Percentiles rank a stretch among this genome's conserved stretches.
These are phyloP conservation scores for Trochalopteron elliotii DNA, from an alignment of 2,113 vertebrate genomes.

Conservation along the genomic window DNA sequence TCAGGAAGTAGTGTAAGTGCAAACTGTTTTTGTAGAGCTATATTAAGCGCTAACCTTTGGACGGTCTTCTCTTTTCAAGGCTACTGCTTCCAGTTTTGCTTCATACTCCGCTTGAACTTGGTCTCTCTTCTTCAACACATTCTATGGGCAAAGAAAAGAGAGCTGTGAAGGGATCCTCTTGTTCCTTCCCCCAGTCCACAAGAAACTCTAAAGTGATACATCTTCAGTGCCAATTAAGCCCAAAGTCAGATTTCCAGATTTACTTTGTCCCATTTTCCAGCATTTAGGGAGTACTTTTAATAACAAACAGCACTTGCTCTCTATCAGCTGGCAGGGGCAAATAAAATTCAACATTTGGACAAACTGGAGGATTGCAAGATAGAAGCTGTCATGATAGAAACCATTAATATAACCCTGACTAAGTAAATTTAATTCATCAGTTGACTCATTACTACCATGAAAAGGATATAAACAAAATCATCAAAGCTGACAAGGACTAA, in stretches of 20 bases:
- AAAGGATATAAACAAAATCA: not conserved
- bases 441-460: not conserved
- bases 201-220: not conserved
- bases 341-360: not conserved
- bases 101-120: slow-evolving; percentile 97
- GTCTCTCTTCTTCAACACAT: slow-evolving; percentile 93
- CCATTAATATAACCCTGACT: not conserved
- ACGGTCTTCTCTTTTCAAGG: slow-evolving; percentile 89
- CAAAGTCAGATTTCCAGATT: not conserved
- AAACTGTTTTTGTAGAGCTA: not conserved
- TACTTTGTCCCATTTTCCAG: not conserved
- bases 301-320: not conserved
- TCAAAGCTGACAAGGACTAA: not conserved
- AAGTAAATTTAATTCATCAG: not conserved
- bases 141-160: slow-evolving; percentile 73
- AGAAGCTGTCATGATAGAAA: not conserved
- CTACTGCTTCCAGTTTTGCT: slow-evolving; percentile 89
- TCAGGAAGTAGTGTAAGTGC: not conserved
- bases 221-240: not conserved
- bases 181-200: not conserved
- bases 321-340: not conserved
- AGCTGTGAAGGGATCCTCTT: not conserved
- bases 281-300: not conserved
- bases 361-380: not conserved
- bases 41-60: slow-evolving; percentile 80